A percentile compares a stretch with the other conserved stretches of the same genome.
phyloP scores from a whole-genome alignment of 2,888 invertebrate genomes.

The Nomada ferruginata region DNA sequence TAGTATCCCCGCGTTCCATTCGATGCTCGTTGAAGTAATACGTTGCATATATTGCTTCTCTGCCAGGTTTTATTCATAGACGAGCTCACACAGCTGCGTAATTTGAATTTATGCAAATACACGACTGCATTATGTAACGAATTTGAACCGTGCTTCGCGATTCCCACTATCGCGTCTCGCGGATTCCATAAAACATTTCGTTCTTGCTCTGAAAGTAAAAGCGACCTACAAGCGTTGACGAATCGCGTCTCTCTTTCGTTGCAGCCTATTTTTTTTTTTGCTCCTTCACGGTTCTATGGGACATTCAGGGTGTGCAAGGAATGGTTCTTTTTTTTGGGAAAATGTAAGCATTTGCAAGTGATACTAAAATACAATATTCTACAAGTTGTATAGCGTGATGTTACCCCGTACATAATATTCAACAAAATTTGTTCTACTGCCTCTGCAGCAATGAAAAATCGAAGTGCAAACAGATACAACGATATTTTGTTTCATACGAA shows the following conservation, averaged over 20 bases:
- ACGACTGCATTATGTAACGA: constrained; percentile 45
- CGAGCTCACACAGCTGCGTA: constrained; percentile 34
- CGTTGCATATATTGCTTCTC: constrained; percentile 40
- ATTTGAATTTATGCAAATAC: constrained; percentile 67
- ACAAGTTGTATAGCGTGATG: too few species aligned
- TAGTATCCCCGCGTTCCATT: constrained; percentile 8
- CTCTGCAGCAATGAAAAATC: neutral
- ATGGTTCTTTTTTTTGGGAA: too few species aligned
- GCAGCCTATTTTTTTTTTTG: too few species aligned
- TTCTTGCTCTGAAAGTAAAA: constrained; percentile 11
- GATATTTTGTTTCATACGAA: neutral
- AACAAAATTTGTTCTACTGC: too few species aligned
- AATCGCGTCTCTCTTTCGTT: neutral
- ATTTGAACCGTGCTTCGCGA: constrained; percentile 20
- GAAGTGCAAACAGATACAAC: too few species aligned
- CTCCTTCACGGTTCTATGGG: too few species aligned
- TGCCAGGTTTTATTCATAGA: constrained; percentile 53
- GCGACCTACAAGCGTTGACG: neutral
- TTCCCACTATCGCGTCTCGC: neutral
- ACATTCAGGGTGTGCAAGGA: too few species aligned
- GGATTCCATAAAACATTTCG: constrained; percentile 27
- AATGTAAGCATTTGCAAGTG: too few species aligned
- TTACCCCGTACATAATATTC: too few species aligned
- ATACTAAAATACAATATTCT: too few species aligned
- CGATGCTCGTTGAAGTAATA: constrained; percentile 19